Conservation (phyloP, 1,140 invertebrate genomes). For the Sipha flava region DNA sequence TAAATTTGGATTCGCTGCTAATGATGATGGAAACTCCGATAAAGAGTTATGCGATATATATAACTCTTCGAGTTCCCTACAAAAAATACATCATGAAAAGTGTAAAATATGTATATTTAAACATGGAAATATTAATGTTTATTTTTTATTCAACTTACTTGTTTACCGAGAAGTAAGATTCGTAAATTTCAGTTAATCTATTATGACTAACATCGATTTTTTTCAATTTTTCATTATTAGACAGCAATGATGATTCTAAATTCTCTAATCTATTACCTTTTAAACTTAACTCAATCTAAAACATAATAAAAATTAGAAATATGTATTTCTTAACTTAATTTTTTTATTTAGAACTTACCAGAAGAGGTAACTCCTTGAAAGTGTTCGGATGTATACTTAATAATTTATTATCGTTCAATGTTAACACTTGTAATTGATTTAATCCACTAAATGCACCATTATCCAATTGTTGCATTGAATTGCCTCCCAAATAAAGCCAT, state of each 20-base stretch:
- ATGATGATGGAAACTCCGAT: slow-evolving; percentile 57
- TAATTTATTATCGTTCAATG: slow-evolving; percentile 66
- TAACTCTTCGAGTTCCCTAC: slow-evolving; percentile 59
- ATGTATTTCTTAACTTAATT: neutral
- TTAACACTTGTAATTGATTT: slow-evolving; percentile 61
- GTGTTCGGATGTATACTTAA: slow-evolving; percentile 56
- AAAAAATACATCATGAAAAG: slow-evolving; percentile 39
- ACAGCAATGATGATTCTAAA: slow-evolving; percentile 58
- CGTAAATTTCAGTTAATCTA: slow-evolving; percentile 58
- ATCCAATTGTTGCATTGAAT: slow-evolving; percentile 62
- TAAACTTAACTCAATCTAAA: slow-evolving; percentile 53
- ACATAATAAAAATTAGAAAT: neutral
- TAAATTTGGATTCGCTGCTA: slow-evolving; percentile 58
- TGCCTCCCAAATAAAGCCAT: slow-evolving; percentile 66
- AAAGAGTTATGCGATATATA: slow-evolving; percentile 71
- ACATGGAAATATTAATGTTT: neutral
- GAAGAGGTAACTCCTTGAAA: slow-evolving; percentile 44
- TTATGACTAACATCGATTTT: slow-evolving; percentile 69
- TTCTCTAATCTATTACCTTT: slow-evolving; percentile 66
- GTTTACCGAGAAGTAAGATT: slow-evolving; percentile 55
- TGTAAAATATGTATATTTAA: neutral
- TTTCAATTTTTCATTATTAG: slow-evolving; percentile 55
- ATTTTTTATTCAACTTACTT: slow-evolving; percentile 41
- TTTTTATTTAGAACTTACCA: slow-evolving; percentile 20
- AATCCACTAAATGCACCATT: slow-evolving; percentile 55